Base-by-base conservation (phyloP, 2,888 invertebrate genomes). In the Acleris literana region DNA sequence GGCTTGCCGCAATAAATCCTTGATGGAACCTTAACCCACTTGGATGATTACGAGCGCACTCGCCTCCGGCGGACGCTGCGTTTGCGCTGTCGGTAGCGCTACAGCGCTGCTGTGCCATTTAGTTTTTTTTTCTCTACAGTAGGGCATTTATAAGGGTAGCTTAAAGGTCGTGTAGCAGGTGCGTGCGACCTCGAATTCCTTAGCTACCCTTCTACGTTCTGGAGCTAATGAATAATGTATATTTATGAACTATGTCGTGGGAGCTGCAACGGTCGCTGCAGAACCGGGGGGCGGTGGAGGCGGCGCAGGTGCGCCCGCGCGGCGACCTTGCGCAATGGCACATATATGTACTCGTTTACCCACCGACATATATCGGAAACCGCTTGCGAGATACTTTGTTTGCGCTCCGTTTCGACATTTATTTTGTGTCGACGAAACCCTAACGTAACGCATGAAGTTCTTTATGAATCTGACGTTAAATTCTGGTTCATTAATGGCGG, bases 1-100 rank as follows among this genome's bases (percentile, higher is more conserved):
- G 90, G 86, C 90, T 92, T 92, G 91, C 90, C 90, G 92, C 92
- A 92, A 92, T 84, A 92, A 92, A 92, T 91, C 92, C 92, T 92
- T 93, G 92, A 83, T 88, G 88, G 75, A 89, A 92, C 92, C 92
- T 93, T 93, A 93, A 93, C 92, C 92, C 86, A 93, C 85, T 93
- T 93, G 90, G 86, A 85, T 90, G 90, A 90, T 92, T 91, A 91
- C 92, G 85, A 88, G 84, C 83, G 83, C 86, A 83, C 82, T 81
- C 77, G 85, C 80, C 80, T 76, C 77, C 74, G 77, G 78, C 76
- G 78, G 75, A 71, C 72, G 69, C 71, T 72, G 72, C 71, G 78
- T 74, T 82, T 81, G 80, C 86, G 84, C 83, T 73, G 78, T 74
- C 74, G 72, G 71, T 73, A 84, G 83, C 87, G 82, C 85, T 86